Evolutionary conservation across 2,113 vertebrate species (phyloP), one percentile per base, ranked within the genome.

Genomic region (Crypturellus undulatus): DNA sequence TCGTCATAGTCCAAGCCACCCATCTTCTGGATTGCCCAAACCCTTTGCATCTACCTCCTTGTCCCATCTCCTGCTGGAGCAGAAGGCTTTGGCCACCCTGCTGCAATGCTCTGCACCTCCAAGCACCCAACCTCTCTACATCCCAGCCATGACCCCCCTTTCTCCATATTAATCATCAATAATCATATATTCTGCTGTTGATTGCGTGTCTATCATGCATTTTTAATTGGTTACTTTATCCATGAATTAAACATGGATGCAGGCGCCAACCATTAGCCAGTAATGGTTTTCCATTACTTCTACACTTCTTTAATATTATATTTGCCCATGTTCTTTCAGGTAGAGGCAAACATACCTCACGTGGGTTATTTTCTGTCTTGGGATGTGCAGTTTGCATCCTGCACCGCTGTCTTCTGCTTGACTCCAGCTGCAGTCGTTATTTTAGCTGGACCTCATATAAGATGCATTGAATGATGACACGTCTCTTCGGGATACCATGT

Each of bases 191-290:
- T 87, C 2, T 0, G 49, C 81, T 81, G 22, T 7, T 79, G 40
- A 14, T 69, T 87, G 59, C 54, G 64, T 78, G 40, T 28, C 72
- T 49, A 34, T 90, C 68, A 88, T 95, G 69, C 51, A 96, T 94
- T 95, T 96, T 96, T 95, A 92, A 90, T 88, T 80, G 79, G 22
- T 42, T 96, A 14, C 59, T 96, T 93, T 80, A 85, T 22, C 60
- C 36, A 70, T 94, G 45, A 90, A 94, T 95, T 96, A 96, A 96
- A 67, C 60, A 95, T 88, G 68, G 45, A 7, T 54, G n/a, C 25
- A 36, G 76, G 32, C 54, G 1, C 71, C 91, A 79, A 68, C 70
- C 54, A 34, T 28, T 38, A 84, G 25, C 42, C 85, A 69, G 36
- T 52, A 70, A 73, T 45, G 90, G 63, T 14, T 83, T 79, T 15